Base-by-base conservation (phyloP, 2,888 invertebrate species). In the Steinernema scapterisci region DNA sequence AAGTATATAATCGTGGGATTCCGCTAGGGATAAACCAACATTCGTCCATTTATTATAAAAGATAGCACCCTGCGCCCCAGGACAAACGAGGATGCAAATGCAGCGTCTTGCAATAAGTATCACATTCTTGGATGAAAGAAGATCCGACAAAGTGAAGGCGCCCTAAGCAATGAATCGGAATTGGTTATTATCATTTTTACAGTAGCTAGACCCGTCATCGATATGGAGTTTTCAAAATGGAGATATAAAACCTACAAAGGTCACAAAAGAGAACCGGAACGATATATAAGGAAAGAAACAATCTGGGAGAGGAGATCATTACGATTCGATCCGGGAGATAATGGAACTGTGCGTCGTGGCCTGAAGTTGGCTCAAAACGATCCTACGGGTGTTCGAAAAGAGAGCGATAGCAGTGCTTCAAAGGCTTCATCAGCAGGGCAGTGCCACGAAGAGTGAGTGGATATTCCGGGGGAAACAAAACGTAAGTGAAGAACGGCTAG, bases 221-320 rank as follows among this genome's bases (percentile, higher is more conserved):
- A 63, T 25, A 38, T 63, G 63, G 63, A 63, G 63, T 63, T 63
- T 5, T 48, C 48, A 48, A 19, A 48, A 5, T 48, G 19, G 48
- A 48, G 13, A n/a, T 3, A 19, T 27, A 25, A 25, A 63, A 63
- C 21, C 21, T 54, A 54, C 23, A 54, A 54, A 38, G n/a, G n/a
- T 38, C 9, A 38, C 38, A 38, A 54, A 54, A 23, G 54, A 3
- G 21, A 54, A 54, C 54, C 21, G 54, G 54, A 54, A 25, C 21
- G 25, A 25, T 6, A 54, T 3, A 5, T 21, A 6, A 19, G 23
- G 23, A 23, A 23, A 54, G 1, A 23, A 25, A 25, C 23, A 19
- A 48, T n/a, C 48, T n/a, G 48, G 48, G 13, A 54, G 38, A 51
- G 54, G 54, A 54, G 54, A 54, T 54, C 54, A 54, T 54, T 11